These are phyloP conservation scores for Atta texana DNA, from an alignment of 1,140 invertebrate genomes.

Conservation along the genomic window DNA sequence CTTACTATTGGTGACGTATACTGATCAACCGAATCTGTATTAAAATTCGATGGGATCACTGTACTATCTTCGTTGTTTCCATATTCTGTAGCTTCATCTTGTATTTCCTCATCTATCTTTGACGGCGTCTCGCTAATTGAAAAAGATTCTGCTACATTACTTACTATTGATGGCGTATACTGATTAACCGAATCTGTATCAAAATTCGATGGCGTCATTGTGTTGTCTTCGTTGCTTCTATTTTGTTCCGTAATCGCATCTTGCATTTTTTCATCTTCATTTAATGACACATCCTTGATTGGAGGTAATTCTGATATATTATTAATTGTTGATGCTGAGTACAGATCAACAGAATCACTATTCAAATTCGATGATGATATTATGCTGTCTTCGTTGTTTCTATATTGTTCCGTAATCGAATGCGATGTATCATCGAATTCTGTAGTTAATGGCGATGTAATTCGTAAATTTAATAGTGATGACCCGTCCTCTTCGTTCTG, in stretches of 20 bases:
- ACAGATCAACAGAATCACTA: not conserved
- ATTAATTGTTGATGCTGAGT: not conserved
- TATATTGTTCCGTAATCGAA: conserved; percentile 4
- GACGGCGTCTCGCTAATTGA: not conserved
- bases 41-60: not conserved
- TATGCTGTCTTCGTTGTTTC: too few relatives aligned
- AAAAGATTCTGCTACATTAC: not conserved
- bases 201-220: not conserved
- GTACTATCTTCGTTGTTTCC: not conserved
- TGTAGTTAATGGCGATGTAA: not conserved
- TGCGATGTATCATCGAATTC: not conserved
- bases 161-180: not conserved
- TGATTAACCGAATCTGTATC: not conserved
- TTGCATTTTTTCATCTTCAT: too few relatives aligned
- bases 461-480: not conserved
- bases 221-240: too few relatives aligned
- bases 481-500: not conserved
- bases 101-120: not conserved
- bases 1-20: too few relatives aligned
- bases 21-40: not conserved
- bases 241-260: too few relatives aligned
- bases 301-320: not conserved
- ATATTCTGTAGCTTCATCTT: not conserved
- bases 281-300: not conserved
- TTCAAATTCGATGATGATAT: not conserved